Evolutionary conservation across 2,113 vertebrate species (phyloP), one percentile per base, ranked within the genome.

Genomic region (Perognathus longimembris): DNA sequence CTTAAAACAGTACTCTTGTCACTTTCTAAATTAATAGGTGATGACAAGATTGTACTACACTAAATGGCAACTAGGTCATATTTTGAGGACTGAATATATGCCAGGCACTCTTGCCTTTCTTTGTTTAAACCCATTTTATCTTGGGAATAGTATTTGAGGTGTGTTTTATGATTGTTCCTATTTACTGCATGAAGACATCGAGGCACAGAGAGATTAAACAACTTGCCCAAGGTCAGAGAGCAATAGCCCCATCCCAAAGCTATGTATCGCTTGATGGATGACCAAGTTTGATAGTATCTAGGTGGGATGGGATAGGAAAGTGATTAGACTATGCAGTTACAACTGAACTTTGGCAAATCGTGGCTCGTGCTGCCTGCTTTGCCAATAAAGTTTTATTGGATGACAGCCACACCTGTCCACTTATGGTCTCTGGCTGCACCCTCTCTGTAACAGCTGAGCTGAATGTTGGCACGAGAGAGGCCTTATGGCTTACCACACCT

Each of bases 21-120:
- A 34, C 34, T 90, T 93, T 88, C 38, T 90, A 59, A 82, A 7
- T 89, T 88, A 88, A 63, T 84, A 64, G 67, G 50, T 91, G 61
- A 63, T 70, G 45, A 73, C 50, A 61, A 42, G 4, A 70, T 21
- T 38, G 32, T 77, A 17, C 42, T 73, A 42, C 26, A 64, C 57
- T 2, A 50, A 80, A 34, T 32, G 76, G 20, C 71, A 57, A 66
- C 28, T 15, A 54, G 17, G 42, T 73, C 40, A 73, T 32, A 30
- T 77, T 87, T 91, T 69, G 67, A 77, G 28, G 5, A 32, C 5
- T 90, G 83, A 73, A 7, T 67, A 34, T 45, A 17, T 93, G 1
- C 71, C n/a, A 69, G 32, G n/a, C 32, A 54, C n/a, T 75, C 21
- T 89, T 82, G 61, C 32, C 26, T 63, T 63, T 30, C 28, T 66